Evolutionary conservation across 2,113 vertebrate genomes (phyloP).

Genomic region (Hippocampus mohnikei): DNA sequence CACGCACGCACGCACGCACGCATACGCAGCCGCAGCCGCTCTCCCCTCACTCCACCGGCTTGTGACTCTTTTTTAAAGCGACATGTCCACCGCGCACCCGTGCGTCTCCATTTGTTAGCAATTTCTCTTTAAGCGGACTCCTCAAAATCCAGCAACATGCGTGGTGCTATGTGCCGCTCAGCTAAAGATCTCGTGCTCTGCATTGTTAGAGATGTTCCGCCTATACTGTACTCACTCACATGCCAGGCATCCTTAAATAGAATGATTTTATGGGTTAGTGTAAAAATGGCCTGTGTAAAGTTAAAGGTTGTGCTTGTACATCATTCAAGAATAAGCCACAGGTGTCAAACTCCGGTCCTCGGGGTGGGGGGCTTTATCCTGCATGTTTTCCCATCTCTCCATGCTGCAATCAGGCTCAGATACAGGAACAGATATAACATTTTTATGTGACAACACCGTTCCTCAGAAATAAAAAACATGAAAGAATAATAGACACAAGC

Average conservation of each 20-base stretch:
- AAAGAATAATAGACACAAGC: no score
- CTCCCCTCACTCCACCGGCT: constrained; percentile 2
- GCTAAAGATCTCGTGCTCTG: neutral
- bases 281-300: no score
- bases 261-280: neutral
- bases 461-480: neutral
- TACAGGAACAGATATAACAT: no score
- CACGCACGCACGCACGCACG: neutral
- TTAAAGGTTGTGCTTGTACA: neutral
- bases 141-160: neutral
- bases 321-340: neutral
- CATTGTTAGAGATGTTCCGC: neutral
- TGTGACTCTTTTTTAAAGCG: constrained; percentile 47
- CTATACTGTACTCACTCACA: neutral
- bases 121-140: constrained; percentile 62
- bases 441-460: neutral
- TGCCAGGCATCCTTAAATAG: neutral
- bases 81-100: neutral
- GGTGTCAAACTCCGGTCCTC: no score
- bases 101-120: no score
- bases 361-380: no score
- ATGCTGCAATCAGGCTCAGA: no score
- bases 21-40: neutral
- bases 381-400: no score
- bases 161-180: no score